Percentiles rank a stretch among this genome's conserved stretches.
phyloP scores from a whole-genome alignment of 2,888 invertebrate species.

The Ethmia dodecea region DNA sequence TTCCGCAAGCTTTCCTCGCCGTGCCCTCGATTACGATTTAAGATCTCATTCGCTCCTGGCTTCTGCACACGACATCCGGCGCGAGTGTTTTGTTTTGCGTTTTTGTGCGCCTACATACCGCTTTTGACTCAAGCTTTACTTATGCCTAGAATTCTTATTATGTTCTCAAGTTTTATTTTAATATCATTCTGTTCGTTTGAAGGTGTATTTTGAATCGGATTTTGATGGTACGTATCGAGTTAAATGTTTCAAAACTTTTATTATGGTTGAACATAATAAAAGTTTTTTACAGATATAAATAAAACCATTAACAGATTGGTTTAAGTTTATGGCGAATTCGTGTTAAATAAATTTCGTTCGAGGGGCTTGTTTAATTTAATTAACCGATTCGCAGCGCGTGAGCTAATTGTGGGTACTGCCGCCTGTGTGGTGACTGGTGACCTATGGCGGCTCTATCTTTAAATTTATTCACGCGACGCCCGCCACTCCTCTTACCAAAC shows the following conservation, averaged over 20 bases:
- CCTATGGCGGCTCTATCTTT: constrained; percentile 30
- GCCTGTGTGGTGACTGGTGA: constrained; percentile 8
- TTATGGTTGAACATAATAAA: no score
- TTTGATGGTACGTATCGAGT: no score
- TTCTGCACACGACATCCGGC: constrained; percentile 58
- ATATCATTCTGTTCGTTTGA: no score
- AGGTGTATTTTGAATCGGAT: no score
- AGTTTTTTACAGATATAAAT: no score
- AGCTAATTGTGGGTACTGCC: constrained; percentile 13
- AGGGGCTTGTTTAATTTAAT: constrained; percentile 3
- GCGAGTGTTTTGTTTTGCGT: constrained; percentile 39
- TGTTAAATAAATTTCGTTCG: no score
- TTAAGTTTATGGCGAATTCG: no score
- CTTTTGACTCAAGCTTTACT: no score
- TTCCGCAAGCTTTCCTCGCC: constrained; percentile 49
- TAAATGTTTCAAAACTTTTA: no score
- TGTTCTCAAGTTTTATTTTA: no score
- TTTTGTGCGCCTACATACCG: constrained; percentile 37
- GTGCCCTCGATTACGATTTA: constrained; percentile 37
- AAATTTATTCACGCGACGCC: constrained; percentile 54
- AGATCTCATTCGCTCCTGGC: constrained; percentile 43
- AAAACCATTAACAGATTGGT: no score
- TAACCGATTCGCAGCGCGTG: background rate
- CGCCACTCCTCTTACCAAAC: constrained; percentile 42
- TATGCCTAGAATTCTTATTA: no score